Evolutionary conservation across 2,888 invertebrate species (phyloP).

Genomic region (Latrodectus hesperus): DNA sequence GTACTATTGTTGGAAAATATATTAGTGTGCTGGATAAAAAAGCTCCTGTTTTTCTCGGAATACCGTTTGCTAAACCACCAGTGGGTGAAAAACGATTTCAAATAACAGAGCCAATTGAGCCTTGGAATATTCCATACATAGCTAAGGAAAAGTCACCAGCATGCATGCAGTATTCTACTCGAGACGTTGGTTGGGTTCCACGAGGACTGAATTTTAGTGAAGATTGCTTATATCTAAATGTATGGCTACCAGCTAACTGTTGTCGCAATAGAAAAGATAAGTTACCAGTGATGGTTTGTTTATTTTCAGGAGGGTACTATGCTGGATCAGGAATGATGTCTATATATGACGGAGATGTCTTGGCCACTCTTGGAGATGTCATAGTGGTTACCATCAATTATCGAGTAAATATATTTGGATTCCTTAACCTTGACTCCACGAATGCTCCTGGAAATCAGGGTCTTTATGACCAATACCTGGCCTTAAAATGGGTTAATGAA

Average conservation of each 20-base stretch:
- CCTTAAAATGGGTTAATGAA: slow-evolving; percentile 1
- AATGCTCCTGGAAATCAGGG: slow-evolving; percentile 73
- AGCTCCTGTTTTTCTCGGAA: slow-evolving; percentile 70
- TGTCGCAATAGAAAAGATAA: slow-evolving; percentile 75
- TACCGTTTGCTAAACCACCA: slow-evolving; percentile 72
- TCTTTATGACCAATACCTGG: background rate
- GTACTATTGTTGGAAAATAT: slow-evolving; percentile 1
- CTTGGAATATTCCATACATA: slow-evolving; percentile 78
- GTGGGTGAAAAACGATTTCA: slow-evolving; percentile 69
- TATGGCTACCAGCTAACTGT: slow-evolving; percentile 81
- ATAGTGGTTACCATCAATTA: slow-evolving; percentile 79
- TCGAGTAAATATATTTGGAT: slow-evolving; percentile 76
- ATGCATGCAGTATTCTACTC: slow-evolving; percentile 72
- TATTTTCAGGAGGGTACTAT: slow-evolving; percentile 74
- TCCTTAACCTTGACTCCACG: slow-evolving; percentile 72
- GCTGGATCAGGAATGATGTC: slow-evolving; percentile 71
- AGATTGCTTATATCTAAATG: slow-evolving; percentile 87
- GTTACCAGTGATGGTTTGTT: slow-evolving; percentile 81
- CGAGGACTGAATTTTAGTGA: slow-evolving; percentile 76
- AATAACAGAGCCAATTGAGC: slow-evolving; percentile 78
- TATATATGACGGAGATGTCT: slow-evolving; percentile 77
- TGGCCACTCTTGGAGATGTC: slow-evolving; percentile 77
- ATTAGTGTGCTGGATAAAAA: background rate
- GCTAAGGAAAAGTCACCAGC: slow-evolving; percentile 67
- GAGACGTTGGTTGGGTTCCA: slow-evolving; percentile 59